These are phyloP conservation scores for Tuta absoluta DNA, from an alignment of 2,888 invertebrate genomes.

Conservation along the genomic window DNA sequence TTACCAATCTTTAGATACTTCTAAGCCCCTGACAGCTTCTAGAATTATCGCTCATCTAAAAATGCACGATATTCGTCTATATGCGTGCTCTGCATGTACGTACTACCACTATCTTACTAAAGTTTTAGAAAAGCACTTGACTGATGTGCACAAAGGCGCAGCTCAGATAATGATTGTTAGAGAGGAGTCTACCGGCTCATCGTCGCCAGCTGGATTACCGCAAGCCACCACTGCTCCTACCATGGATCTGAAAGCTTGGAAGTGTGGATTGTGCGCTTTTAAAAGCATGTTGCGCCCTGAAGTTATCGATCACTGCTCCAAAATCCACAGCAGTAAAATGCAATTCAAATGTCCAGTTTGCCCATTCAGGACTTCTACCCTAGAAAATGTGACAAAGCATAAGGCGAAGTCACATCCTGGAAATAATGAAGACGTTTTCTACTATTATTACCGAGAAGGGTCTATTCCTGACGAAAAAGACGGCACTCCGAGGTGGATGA, in stretches of 20 bases:
- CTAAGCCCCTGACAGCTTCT: conserved; percentile 76
- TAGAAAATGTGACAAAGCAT: conserved; percentile 82
- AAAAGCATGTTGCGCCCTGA: conserved; percentile 82
- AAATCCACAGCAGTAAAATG: conserved; percentile 83
- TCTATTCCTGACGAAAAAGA: conserved; percentile 55
- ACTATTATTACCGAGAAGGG: conserved; percentile 80
- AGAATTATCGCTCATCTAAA: conserved; percentile 86
- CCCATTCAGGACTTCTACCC: conserved; percentile 75
- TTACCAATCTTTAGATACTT: conserved; percentile 73
- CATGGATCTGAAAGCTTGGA: conserved; percentile 84
- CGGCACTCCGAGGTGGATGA: conserved; percentile 62
- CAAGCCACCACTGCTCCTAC: conserved; percentile 50
- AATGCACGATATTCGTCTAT: conserved; percentile 87
- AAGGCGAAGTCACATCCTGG: conserved; percentile 80
- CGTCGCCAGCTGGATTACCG: conserved; percentile 37
- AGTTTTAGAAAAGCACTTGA: conserved; percentile 84
- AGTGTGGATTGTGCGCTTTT: conserved; percentile 85
- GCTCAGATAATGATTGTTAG: conserved; percentile 65
- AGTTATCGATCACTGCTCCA: conserved; percentile 81
- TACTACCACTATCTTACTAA: conserved; percentile 84
- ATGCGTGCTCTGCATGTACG: conserved; percentile 86
- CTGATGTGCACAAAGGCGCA: conserved; percentile 80
- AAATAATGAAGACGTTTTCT: conserved; percentile 61
- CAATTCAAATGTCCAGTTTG: conserved; percentile 88
- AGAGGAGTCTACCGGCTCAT: conserved; percentile 50